Conservation (phyloP, 2,113 vertebrate genomes). For the Platichthys stellatus region DNA sequence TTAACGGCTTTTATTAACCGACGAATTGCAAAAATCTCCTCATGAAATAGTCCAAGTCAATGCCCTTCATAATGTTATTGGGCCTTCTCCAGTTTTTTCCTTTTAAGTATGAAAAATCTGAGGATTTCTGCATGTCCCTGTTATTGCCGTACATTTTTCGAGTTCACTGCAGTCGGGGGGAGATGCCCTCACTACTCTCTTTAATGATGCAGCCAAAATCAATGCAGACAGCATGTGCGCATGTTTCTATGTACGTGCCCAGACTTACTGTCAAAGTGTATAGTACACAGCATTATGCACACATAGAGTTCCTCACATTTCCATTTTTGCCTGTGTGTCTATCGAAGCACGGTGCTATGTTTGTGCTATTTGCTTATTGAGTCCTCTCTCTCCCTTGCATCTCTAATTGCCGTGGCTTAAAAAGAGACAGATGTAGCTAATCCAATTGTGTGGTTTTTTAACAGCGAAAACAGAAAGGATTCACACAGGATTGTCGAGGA, state of each 20-base stretch:
- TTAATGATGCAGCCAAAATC: slow-evolving; percentile 56
- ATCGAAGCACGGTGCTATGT: slow-evolving; percentile 7
- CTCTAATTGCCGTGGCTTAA: slow-evolving; percentile 81
- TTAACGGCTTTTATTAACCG: slow-evolving; percentile 29
- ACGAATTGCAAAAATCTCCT: slow-evolving; percentile 22
- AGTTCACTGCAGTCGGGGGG: slow-evolving; percentile 36
- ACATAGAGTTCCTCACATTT: slow-evolving; percentile 23
- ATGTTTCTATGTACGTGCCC: slow-evolving; percentile 36
- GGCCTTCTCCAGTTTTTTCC: slow-evolving; percentile 10
- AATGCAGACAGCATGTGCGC: slow-evolving; percentile 40
- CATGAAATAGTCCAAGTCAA: slow-evolving; percentile 26
- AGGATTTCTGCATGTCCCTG: slow-evolving; percentile 16
- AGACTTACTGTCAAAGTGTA: slow-evolving; percentile 24
- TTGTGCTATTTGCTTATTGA: slow-evolving; percentile 62
- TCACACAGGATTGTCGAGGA: slow-evolving; percentile 63
- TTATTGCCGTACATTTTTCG: slow-evolving; percentile 16
- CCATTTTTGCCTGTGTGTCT: slow-evolving; percentile 32
- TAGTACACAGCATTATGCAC: slow-evolving; percentile 44
- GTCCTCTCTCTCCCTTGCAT: slow-evolving; percentile 69
- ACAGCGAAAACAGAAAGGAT: slow-evolving; percentile 73
- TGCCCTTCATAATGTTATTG: slow-evolving; percentile 27
- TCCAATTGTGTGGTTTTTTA: slow-evolving; percentile 81
- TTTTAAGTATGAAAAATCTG: neutral
- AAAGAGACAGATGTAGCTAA: slow-evolving; percentile 82
- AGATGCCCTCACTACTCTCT: slow-evolving; percentile 31